Base-by-base conservation (phyloP, 2,888 invertebrate genomes). In the Pegoplata infirma region DNA sequence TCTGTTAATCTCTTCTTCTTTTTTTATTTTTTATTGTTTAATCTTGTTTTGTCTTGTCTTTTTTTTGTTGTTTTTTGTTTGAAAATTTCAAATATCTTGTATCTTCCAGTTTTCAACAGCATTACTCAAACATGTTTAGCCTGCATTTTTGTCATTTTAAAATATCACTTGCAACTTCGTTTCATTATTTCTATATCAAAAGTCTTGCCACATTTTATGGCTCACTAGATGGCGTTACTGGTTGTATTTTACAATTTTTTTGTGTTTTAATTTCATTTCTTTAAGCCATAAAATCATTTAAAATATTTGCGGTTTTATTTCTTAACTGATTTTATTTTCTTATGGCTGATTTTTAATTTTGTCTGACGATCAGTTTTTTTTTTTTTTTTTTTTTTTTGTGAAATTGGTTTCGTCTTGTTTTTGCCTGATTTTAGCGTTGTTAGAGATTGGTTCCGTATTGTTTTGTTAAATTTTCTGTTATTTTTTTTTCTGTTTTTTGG, bases 31-130 rank as follows among this genome's bases (percentile, higher is more conserved):
- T 53, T 53, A 23, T 36, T 28, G 7, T n/a, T 12, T 61, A 21
- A 19, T 19, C 36, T 16, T 53, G 17, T 46, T 5, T 64, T 12
- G 5, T 32, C 49, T 56, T 23, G 16, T 61, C n/a, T n/a, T n/a
- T 53, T 58, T 63, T 51, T 53, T 21, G 28, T 59, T 49, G 40
- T 36, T 51, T 73, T 47, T 63, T 36, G 7, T 44, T 68, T 79
- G 71, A 68, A 79, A 75, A 79, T 79, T 79, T 75, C 63, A 79
- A 79, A 72, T 75, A 79, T 79, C 79, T 79, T 79, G 79, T 79
- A 79, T 61, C 75, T 79, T 75, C 79, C 79, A 79, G 79, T 75
- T 79, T 79, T 72, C 71, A 79, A 75, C 79, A 79, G 75, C 79
- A 79, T 79, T 75, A 40, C 58, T 79, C 71, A 72, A 79, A 79